Percentiles rank a stretch among this genome's conserved stretches.
Evolutionary conservation across 1,140 invertebrate genomes (phyloP).

Genomic region (Lepidurus apus): DNA sequence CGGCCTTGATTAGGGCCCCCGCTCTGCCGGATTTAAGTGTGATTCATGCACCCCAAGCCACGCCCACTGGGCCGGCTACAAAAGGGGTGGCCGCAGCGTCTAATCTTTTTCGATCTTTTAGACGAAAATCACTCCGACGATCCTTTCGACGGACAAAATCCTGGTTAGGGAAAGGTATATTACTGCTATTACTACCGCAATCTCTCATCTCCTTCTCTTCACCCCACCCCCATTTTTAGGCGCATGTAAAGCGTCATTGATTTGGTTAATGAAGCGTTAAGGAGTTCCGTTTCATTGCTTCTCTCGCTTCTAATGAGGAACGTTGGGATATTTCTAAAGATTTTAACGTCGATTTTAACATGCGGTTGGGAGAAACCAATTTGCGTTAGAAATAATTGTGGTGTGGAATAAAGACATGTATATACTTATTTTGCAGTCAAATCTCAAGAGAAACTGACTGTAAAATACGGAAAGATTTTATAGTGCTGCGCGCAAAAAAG

Average conservation of each 20-base stretch:
- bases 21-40: neutral
- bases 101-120: slow-evolving; percentile 33
- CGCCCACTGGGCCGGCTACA: slow-evolving; percentile 25
- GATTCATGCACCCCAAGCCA: neutral
- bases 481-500: too few species aligned
- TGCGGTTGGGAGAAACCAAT: neutral
- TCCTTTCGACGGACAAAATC: slow-evolving; percentile 38
- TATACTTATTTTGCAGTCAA: too few species aligned
- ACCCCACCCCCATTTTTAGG: neutral
- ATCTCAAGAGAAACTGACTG: too few species aligned
- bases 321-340: neutral
- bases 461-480: too few species aligned
- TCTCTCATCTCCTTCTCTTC: slow-evolving; percentile 10
- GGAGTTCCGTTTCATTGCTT: slow-evolving; percentile 10
- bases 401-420: neutral
- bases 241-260: slow-evolving; percentile 9
- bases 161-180: slow-evolving; percentile 31
- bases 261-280: slow-evolving; percentile 1
- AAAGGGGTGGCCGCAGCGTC: slow-evolving; percentile 29
- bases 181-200: slow-evolving; percentile 15
- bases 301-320: neutral
- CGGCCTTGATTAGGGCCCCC: neutral
- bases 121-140: slow-evolving; percentile 33
- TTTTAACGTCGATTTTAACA: neutral
- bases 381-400: neutral